A percentile compares a stretch with the other conserved stretches of the same genome.
Evolutionary conservation across 2,113 vertebrate genomes (phyloP).

Genomic region (Carlito syrichta): DNA sequence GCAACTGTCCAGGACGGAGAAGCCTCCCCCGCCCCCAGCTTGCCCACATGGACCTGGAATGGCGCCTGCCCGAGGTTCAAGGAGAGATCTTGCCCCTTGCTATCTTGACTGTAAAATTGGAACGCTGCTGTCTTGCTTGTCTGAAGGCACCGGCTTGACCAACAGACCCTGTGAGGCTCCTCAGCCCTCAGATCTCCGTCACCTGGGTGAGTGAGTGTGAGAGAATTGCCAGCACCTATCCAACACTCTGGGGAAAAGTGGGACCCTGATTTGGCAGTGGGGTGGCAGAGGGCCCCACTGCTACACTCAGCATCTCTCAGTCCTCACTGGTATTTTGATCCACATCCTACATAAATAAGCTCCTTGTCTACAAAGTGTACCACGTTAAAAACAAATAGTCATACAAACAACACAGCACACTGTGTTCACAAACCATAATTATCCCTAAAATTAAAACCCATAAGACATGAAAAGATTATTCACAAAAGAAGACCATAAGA

Average conservation of each 20-base stretch:
- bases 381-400: neutral
- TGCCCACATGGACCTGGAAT: rapidly evolving
- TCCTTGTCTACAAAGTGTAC: neutral
- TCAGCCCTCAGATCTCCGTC: neutral
- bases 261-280: neutral
- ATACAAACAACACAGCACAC: neutral
- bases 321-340: neutral
- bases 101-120: neutral
- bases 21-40: rapidly evolving
- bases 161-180: neutral
- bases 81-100: neutral
- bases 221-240: neutral
- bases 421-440: neutral
- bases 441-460: neutral
- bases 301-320: neutral
- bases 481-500: neutral
- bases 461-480: neutral
- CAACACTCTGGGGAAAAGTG: neutral
- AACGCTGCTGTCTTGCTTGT: neutral
- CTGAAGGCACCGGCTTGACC: neutral
- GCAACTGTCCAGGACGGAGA: neutral
- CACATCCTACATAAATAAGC: neutral
- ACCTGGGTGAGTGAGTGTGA: neutral
- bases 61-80: rapidly evolving
- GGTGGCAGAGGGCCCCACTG: neutral